A percentile compares a stretch with the other conserved stretches of the same genome.
Conservation (phyloP, 2,797 vertebrate species). For the Stomatorhinus walkeri region DNA sequence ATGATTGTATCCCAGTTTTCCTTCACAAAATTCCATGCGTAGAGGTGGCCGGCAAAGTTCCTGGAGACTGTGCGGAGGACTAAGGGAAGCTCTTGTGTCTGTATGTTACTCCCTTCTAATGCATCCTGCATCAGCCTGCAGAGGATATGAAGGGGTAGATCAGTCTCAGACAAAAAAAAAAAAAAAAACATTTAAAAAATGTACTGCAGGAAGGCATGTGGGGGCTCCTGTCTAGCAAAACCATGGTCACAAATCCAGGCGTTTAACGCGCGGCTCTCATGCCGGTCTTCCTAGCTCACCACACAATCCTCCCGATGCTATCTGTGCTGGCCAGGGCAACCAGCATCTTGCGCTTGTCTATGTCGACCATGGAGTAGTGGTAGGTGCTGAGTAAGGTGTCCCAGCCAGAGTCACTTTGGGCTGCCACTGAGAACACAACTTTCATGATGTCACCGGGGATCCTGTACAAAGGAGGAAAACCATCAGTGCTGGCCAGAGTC, state of each 20-base stretch:
- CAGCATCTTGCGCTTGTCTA: conserved; percentile 79
- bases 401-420: conserved; percentile 69
- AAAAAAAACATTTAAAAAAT: background rate
- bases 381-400: conserved; percentile 57
- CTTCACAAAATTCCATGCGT: conserved; percentile 92
- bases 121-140: conserved; percentile 73
- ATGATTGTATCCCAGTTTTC: conserved; percentile 84
- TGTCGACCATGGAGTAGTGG: conserved; percentile 52
- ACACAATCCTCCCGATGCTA: conserved; percentile 45
- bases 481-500: background rate
- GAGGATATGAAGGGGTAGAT: conserved; percentile 25
- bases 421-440: conserved; percentile 74
- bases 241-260: background rate
- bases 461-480: conserved; percentile 47
- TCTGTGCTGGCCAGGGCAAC: conserved; percentile 76
- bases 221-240: background rate
- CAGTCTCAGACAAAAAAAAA: background rate
- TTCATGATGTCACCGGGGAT: conserved; percentile 77
- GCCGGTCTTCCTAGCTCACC: background rate
- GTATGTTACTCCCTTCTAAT: conserved; percentile 67
- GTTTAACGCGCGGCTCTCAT: background rate
- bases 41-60: conserved; percentile 70
- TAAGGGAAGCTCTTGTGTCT: conserved; percentile 74
- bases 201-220: background rate
- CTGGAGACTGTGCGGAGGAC: conserved; percentile 65